Conservation (phyloP, 2,113 vertebrate species). For the Ammodramus savannarum region DNA sequence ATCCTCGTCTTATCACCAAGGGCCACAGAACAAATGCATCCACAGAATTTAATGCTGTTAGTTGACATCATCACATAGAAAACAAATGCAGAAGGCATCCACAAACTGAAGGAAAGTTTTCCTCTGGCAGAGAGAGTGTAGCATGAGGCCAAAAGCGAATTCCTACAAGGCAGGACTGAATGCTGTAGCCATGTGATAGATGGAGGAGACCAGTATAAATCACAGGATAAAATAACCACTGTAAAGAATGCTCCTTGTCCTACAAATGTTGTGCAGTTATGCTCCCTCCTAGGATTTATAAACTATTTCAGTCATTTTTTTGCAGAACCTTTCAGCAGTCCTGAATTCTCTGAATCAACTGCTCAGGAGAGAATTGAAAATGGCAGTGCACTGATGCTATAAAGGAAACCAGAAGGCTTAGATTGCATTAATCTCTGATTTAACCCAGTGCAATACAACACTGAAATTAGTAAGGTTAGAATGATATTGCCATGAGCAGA, state of each 20-base stretch:
- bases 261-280: slow-evolving; percentile 12
- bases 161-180: slow-evolving; percentile 8
- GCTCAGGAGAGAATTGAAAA: slow-evolving; percentile 13
- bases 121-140: background rate
- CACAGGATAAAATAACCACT: slow-evolving; percentile 3
- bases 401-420: background rate
- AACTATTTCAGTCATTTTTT: slow-evolving; percentile 32
- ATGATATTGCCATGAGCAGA: background rate
- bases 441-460: background rate
- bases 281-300: slow-evolving; percentile 48
- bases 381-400: background rate
- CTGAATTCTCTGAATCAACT: slow-evolving; percentile 6
- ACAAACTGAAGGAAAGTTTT: background rate
- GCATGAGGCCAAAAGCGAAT: slow-evolving; percentile 8
- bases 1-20: background rate
- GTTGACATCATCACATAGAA: background rate
- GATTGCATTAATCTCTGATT: background rate
- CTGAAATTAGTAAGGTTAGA: background rate
- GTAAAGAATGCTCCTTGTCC: slow-evolving; percentile 40
- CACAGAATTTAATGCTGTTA: background rate
- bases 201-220: slow-evolving; percentile 29
- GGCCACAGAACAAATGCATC: background rate
- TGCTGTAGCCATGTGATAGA: background rate
- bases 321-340: slow-evolving; percentile 18
- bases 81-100: background rate